These are phyloP conservation scores for Montifringilla adamsi DNA, from an alignment of 2,113 vertebrate species.

Conservation along the genomic window DNA sequence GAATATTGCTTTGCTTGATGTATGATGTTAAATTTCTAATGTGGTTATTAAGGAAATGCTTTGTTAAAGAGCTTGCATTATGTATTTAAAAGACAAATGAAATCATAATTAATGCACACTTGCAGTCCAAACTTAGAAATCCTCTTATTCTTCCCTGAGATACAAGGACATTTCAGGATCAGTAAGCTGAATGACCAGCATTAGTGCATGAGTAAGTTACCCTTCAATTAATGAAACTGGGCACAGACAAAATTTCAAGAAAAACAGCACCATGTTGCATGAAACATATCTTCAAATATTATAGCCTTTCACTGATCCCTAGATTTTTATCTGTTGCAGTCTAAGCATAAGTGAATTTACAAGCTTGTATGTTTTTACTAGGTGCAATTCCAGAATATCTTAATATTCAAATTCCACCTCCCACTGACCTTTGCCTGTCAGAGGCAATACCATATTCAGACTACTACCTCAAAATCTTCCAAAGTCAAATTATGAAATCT, in stretches of 20 bases:
- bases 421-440: neutral
- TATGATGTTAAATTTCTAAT: slow-evolving; percentile 49
- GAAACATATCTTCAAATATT: neutral
- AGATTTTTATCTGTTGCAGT: neutral
- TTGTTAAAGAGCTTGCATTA: slow-evolving; percentile 69
- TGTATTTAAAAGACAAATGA: slow-evolving; percentile 70
- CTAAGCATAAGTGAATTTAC: neutral
- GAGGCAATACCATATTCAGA: neutral
- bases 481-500: neutral
- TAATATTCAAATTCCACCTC: neutral
- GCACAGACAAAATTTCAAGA: neutral
- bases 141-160: neutral
- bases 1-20: slow-evolving; percentile 11
- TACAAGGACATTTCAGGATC: neutral
- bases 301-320: neutral
- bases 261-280: neutral
- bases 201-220: neutral
- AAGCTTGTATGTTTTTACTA: neutral
- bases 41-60: slow-evolving; percentile 55
- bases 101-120: slow-evolving; percentile 56
- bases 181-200: neutral
- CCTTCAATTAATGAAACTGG: neutral
- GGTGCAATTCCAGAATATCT: neutral
- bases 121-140: slow-evolving; percentile 15
- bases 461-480: neutral